Evolutionary conservation across 2,888 invertebrate genomes (phyloP), one percentile per base, ranked within the genome.

Genomic region (Clepsis dumicolana): DNA sequence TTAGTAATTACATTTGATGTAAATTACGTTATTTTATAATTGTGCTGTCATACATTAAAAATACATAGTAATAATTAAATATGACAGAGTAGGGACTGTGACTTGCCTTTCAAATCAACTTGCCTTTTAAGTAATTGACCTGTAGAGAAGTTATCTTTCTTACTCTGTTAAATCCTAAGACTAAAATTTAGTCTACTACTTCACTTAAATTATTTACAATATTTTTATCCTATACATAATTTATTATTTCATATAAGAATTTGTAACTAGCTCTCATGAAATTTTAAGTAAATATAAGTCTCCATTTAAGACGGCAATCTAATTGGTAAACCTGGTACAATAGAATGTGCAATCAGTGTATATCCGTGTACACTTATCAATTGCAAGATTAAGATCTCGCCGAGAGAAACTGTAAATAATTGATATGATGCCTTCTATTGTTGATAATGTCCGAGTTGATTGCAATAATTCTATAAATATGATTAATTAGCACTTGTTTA

Each of bases 31-130:
- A 81, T 84, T 84, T 83, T 85, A 83, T 81, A 80, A 86, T 87
- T 87, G 87, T 87, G 86, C 89, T 86, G 86, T 86, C 83, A 83
- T 84, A 84, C 80, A 82, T 80, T 77, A 79, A 82, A 77, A 79
- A 79, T 80, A 77, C 74, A 76, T 75, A 73, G 83, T 82, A 80
- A 76, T 77, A 79, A 80, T 78, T 81, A 80, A 74, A 73, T 79
- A 80, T 78, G 80, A 81, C 78, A 83, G 82, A 84, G 80, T 86
- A 83, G 83, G 82, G 82, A 85, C 78, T 84, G 83, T 80, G 79
- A 88, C 86, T 90, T 89, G 90, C 90, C 89, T 89, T 89, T 86
- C 80, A 84, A 79, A 86, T 83, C 80, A 77, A 86, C 90, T 88
- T 90, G 90, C 89, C 88, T 88, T 88, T 83, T 72, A 78, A 80